Conservation (phyloP, 2,797 vertebrate species). For the Chrosomus eos region DNA sequence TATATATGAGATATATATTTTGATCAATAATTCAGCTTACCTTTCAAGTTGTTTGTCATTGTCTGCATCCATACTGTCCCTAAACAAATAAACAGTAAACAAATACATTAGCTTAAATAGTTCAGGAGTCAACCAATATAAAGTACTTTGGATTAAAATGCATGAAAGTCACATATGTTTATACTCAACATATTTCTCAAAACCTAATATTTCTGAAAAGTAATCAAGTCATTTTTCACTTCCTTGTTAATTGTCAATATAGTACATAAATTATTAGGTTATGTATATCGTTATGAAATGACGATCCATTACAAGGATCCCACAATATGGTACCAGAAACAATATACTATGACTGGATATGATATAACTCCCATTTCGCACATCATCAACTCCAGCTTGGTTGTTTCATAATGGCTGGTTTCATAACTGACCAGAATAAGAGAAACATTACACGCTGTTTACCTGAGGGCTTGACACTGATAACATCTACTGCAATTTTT, state of each 20-base stretch:
- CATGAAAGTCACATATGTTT: not conserved
- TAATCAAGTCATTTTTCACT: not conserved
- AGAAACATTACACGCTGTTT: not conserved
- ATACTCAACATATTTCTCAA: not conserved
- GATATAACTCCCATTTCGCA: not conserved
- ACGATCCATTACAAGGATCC: constrained; percentile 3
- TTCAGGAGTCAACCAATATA: not conserved
- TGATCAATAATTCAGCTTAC: constrained; percentile 72
- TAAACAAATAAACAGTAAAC: constrained; percentile 65
- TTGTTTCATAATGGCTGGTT: constrained; percentile 15
- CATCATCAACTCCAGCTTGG: not conserved
- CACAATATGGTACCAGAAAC: not conserved
- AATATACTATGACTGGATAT: not conserved
- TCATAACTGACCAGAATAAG: constrained; percentile 14
- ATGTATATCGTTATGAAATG: too few species aligned
- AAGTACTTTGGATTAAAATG: not conserved
- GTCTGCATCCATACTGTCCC: constrained; percentile 95
- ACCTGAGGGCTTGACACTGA: not conserved
- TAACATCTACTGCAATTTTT: not conserved
- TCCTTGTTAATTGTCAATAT: not conserved
- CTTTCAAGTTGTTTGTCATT: constrained; percentile 92
- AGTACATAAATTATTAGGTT: not conserved
- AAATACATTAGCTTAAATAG: not conserved
- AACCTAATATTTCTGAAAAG: not conserved
- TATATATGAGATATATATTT: not conserved